phyloP scores from a whole-genome alignment of 2,888 invertebrate genomes.

The Pyrochroa serraticornis region DNA sequence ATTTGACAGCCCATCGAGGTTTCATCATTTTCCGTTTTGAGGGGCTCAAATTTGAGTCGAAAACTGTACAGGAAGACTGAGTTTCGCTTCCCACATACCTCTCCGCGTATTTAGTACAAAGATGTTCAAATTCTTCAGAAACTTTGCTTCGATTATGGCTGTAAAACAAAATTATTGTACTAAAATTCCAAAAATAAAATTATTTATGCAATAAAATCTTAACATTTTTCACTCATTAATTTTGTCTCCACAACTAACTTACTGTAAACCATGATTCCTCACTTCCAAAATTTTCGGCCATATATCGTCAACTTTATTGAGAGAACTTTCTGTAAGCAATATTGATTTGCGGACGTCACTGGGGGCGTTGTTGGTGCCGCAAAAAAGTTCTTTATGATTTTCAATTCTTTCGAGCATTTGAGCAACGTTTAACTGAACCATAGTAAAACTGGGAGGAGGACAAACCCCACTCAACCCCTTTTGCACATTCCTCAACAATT shows the following conservation, averaged over 20 bases:
- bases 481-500: slow-evolving; percentile 59
- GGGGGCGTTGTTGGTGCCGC: slow-evolving; percentile 35
- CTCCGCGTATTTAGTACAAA: slow-evolving; percentile 70
- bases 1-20: slow-evolving; percentile 61
- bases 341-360: slow-evolving; percentile 33
- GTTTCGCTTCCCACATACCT: slow-evolving; percentile 79
- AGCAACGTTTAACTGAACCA: slow-evolving; percentile 67
- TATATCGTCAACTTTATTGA: slow-evolving; percentile 53
- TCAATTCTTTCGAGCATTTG: slow-evolving; percentile 65
- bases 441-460: slow-evolving; percentile 78
- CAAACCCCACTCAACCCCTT: slow-evolving; percentile 71
- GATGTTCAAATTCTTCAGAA: slow-evolving; percentile 73
- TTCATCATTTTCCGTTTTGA: slow-evolving; percentile 63
- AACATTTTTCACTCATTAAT: too few relatives aligned
- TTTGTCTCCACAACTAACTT: too few relatives aligned
- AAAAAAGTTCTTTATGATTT: slow-evolving; percentile 46
- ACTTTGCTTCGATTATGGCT: slow-evolving; percentile 58
- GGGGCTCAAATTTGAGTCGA: slow-evolving; percentile 67
- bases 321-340: slow-evolving; percentile 49
- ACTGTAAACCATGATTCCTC: slow-evolving; percentile 76
- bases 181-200: too few relatives aligned
- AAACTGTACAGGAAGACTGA: slow-evolving; percentile 68
- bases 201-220: too few relatives aligned
- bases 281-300: slow-evolving; percentile 71
- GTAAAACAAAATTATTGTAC: not conserved